A percentile compares a stretch with the other conserved stretches of the same genome.
phyloP scores from a whole-genome alignment of 2,888 invertebrate genomes.

The Pammene fasciana region DNA sequence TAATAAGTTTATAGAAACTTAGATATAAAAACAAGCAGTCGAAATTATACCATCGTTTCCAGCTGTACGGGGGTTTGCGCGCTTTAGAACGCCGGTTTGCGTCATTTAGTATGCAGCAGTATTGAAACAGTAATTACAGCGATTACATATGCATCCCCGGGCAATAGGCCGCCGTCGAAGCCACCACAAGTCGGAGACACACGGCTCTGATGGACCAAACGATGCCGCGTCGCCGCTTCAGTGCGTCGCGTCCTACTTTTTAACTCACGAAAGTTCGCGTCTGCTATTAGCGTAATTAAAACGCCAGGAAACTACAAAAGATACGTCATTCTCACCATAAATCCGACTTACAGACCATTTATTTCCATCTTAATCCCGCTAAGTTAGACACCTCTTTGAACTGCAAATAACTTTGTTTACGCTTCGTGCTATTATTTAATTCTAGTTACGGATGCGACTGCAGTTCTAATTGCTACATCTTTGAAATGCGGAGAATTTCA shows the following conservation, averaged over 20 bases:
- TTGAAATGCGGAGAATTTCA: constrained; percentile 31
- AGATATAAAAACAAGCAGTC: background rate
- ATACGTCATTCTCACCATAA: constrained; percentile 60
- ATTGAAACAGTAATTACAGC: constrained; percentile 31
- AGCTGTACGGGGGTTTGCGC: constrained; percentile 1
- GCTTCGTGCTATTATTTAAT: constrained; percentile 33
- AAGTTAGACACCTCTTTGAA: constrained; percentile 37
- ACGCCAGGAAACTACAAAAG: constrained; percentile 71
- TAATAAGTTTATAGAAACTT: too few species aligned
- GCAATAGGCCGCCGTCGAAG: constrained; percentile 16
- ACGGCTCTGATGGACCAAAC: constrained; percentile 51
- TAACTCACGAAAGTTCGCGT: constrained; percentile 66
- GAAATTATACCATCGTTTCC: too few species aligned
- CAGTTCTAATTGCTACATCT: constrained; percentile 39
- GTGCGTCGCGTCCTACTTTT: constrained; percentile 73
- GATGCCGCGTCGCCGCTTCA: constrained; percentile 62
- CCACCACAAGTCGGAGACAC: constrained; percentile 14
- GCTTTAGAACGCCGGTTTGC: background rate
- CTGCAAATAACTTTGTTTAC: constrained; percentile 33
- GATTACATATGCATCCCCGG: constrained; percentile 28
- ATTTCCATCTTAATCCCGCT: constrained; percentile 35
- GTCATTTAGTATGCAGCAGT: constrained; percentile 23
- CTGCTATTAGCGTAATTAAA: constrained; percentile 82
- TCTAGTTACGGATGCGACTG: constrained; percentile 26
- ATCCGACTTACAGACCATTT: constrained; percentile 54